Evolutionary conservation across 1,140 invertebrate genomes (phyloP).

Genomic region (Whitmania pigra): DNA sequence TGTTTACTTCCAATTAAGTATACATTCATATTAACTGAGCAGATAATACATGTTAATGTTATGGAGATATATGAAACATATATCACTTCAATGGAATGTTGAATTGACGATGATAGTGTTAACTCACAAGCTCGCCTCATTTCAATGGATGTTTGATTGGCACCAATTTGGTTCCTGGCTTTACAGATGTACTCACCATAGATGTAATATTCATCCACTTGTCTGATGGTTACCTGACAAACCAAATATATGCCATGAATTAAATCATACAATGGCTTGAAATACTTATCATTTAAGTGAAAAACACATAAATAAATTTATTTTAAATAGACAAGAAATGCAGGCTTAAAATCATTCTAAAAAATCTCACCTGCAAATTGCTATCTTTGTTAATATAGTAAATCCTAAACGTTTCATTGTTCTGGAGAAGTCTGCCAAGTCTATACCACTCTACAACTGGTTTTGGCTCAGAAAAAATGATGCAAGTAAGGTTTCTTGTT

Average conservation of each 20-base stretch:
- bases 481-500: slow-evolving; percentile 69
- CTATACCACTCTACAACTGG: slow-evolving; percentile 71
- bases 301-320: background rate
- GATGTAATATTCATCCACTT: slow-evolving; percentile 23
- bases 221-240: slow-evolving; percentile 18
- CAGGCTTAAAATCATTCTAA: too few species aligned
- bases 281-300: background rate
- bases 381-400: slow-evolving; percentile 19
- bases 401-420: slow-evolving; percentile 23
- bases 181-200: slow-evolving; percentile 69
- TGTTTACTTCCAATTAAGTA: background rate
- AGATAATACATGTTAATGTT: background rate
- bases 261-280: background rate
- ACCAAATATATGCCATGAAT: background rate
- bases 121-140: slow-evolving; percentile 54
- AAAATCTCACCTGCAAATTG: slow-evolving; percentile 21
- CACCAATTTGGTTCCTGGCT: slow-evolving; percentile 63
- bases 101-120: background rate
- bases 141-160: slow-evolving; percentile 53
- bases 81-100: background rate
- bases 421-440: slow-evolving; percentile 5
- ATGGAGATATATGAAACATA: too few species aligned
- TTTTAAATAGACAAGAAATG: background rate
- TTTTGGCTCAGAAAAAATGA: slow-evolving; percentile 78
- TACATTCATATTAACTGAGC: background rate